phyloP scores from a whole-genome alignment of 2,113 vertebrate genomes.

The Fukomys damarensis region DNA sequence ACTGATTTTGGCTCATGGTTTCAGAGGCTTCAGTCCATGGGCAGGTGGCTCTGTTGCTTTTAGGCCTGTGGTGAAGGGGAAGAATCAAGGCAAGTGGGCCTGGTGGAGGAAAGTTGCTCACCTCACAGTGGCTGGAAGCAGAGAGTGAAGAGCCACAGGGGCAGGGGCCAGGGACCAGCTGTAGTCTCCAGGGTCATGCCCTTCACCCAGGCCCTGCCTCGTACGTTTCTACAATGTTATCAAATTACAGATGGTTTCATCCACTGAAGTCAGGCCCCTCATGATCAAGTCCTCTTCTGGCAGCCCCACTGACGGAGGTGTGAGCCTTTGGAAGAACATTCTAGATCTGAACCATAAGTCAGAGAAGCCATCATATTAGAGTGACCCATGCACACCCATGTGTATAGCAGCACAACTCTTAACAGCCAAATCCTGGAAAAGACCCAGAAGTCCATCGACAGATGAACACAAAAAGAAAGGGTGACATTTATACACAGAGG shows the following conservation, averaged over 20 bases:
- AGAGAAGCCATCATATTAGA: background rate
- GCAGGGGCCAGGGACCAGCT: background rate
- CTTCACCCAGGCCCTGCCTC: background rate
- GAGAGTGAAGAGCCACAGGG: background rate
- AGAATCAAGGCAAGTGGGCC: background rate
- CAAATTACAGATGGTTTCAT: background rate
- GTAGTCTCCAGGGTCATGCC: background rate
- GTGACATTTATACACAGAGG: background rate
- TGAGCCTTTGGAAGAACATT: background rate
- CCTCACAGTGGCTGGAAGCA: background rate
- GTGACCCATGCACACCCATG: background rate
- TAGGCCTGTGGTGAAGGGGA: background rate
- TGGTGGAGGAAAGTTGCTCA: background rate
- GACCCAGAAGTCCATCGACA: too few relatives aligned
- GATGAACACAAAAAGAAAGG: background rate
- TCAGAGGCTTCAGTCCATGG: background rate
- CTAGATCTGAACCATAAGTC: background rate
- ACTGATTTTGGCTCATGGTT: background rate
- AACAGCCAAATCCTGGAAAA: background rate
- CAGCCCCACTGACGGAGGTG: background rate
- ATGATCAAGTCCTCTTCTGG: background rate
- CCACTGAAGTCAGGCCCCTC: background rate
- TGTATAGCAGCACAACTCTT: background rate
- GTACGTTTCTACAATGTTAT: too few relatives aligned
- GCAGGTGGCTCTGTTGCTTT: background rate